Percentiles rank a stretch among this genome's conserved stretches.
phyloP scores from a whole-genome alignment of 2,797 vertebrate species.

The Eulemur mongoz region DNA sequence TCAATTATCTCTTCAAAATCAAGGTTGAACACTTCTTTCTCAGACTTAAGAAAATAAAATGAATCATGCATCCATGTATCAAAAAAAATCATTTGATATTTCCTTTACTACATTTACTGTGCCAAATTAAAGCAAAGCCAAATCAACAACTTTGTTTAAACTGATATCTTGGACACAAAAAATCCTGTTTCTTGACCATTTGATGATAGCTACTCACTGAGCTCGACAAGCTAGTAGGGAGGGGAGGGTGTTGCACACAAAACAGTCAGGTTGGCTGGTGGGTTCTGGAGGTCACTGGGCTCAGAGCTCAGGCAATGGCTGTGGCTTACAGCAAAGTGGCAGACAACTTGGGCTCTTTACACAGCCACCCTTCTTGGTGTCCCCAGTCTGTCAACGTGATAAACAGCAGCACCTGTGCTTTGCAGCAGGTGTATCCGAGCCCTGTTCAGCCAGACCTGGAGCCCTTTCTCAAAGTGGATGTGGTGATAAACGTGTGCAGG shows the following conservation, averaged over 20 bases:
- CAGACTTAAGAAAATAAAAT: background rate
- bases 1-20: background rate
- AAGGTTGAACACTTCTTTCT: background rate
- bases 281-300: background rate
- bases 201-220: background rate
- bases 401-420: fast-evolving
- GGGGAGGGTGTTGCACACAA: background rate
- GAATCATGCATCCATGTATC: background rate
- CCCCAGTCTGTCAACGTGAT: background rate
- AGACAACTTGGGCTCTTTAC: background rate
- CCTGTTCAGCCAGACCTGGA: background rate
- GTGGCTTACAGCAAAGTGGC: background rate
- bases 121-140: background rate
- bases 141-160: slow-evolving; percentile 13
- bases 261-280: background rate
- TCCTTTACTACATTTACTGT: background rate
- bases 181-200: background rate
- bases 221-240: background rate
- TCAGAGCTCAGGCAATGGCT: background rate
- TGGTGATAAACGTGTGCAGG: background rate
- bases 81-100: background rate
- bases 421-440: fast-evolving
- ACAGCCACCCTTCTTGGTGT: background rate
- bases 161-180: background rate
- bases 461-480: background rate